Evolutionary conservation across 2,113 vertebrate species (phyloP).

Genomic region (Limnothrissa miodon): DNA sequence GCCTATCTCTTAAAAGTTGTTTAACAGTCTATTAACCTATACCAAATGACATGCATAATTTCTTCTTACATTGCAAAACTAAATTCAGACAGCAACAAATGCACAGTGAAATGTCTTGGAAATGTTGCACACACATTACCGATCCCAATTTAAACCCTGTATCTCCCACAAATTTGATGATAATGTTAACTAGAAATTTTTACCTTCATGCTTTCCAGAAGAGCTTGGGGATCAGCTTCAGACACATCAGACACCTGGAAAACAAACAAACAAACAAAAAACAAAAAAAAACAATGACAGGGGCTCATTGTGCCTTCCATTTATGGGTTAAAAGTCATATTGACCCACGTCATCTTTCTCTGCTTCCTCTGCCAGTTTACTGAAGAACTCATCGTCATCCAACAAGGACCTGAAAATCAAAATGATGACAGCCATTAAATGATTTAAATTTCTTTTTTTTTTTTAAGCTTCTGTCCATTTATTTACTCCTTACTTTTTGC

Average conservation of each 20-base stretch:
- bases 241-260: conserved; percentile 54
- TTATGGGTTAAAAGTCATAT: not conserved
- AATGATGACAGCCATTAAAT: not conserved
- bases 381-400: conserved; percentile 71
- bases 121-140: too few relatives aligned
- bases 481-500: conserved; percentile 56
- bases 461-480: conserved; percentile 9
- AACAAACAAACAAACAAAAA: not conserved
- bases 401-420: conserved; percentile 62
- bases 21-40: too few relatives aligned
- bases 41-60: too few relatives aligned
- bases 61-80: too few relatives aligned
- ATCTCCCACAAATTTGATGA: not conserved
- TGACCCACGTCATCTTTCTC: conserved; percentile 57
- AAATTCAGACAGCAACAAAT: too few relatives aligned
- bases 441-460: not conserved
- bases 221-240: conserved; percentile 66
- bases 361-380: conserved; percentile 62
- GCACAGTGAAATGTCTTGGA: too few relatives aligned
- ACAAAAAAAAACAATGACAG: not conserved
- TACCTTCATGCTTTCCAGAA: conserved; percentile 77
- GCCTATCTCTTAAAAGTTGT: too few relatives aligned
- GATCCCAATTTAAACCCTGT: too few relatives aligned
- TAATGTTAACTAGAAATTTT: not conserved
- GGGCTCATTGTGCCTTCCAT: not conserved